A percentile compares a stretch with the other conserved stretches of the same genome.
Conservation (phyloP, 2,797 vertebrate species). For the Varecia variegata region DNA sequence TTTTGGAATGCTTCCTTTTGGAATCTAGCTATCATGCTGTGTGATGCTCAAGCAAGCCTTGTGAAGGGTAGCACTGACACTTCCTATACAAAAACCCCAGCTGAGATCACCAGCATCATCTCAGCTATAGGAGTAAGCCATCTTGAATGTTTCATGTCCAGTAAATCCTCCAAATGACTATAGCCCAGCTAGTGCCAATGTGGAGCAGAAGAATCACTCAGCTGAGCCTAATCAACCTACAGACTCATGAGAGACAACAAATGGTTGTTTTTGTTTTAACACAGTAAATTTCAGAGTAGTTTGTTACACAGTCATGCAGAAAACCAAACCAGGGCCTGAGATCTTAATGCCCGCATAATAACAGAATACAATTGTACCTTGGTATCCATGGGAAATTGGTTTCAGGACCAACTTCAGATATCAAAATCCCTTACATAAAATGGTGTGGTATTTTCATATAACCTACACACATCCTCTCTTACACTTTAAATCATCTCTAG, state of each 20-base stretch:
- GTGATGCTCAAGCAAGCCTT: not conserved
- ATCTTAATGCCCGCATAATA: not conserved
- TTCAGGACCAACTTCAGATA: not conserved
- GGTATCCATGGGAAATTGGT: not conserved
- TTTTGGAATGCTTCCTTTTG: not conserved
- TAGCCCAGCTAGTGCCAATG: not conserved
- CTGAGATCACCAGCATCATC: not conserved
- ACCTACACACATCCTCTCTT: not conserved
- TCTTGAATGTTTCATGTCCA: not conserved
- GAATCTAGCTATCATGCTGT: not conserved
- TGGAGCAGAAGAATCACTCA: not conserved
- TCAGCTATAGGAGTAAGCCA: not conserved
- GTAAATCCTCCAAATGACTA: not conserved
- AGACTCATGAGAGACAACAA: not conserved
- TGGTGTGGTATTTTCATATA: not conserved
- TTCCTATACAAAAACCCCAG: not conserved
- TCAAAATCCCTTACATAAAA: not conserved
- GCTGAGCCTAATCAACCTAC: not conserved
- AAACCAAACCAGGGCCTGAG: not conserved
- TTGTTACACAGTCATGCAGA: not conserved
- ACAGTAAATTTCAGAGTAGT: not conserved
- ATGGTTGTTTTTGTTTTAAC: conserved; percentile 8
- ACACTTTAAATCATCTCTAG: not conserved
- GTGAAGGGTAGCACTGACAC: not conserved
- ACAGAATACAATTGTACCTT: not conserved